phyloP scores from a whole-genome alignment of 2,797 vertebrate genomes.

The Capromys pilorides region DNA sequence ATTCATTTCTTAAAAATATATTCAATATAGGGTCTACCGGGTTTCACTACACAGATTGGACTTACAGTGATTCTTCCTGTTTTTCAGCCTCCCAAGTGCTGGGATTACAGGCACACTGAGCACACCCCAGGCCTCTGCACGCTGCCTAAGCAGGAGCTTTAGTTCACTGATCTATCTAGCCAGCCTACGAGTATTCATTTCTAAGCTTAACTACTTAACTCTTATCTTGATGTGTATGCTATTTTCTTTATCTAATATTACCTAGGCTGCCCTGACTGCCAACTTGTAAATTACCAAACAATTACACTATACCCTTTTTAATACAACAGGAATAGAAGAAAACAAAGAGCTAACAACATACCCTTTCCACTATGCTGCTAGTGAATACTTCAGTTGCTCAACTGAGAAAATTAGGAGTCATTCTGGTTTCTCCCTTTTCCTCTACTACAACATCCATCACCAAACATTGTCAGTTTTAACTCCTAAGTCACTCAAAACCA shows the following conservation, averaged over 20 bases:
- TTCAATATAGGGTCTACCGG: too few species aligned
- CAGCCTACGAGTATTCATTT: background rate
- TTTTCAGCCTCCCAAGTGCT: too few species aligned
- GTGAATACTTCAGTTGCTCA: background rate
- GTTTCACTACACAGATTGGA: too few species aligned
- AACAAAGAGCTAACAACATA: background rate
- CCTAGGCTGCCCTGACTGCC: background rate
- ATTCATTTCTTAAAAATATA: too few species aligned
- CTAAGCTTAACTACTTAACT: background rate
- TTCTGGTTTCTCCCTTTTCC: background rate
- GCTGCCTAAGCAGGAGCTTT: too few species aligned
- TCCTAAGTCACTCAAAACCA: background rate
- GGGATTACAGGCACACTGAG: too few species aligned
- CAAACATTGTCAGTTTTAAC: background rate
- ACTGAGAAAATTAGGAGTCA: conserved; percentile 1
- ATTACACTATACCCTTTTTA: background rate
- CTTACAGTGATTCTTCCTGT: too few species aligned
- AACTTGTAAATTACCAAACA: background rate
- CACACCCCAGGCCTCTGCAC: too few species aligned
- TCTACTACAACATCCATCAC: background rate
- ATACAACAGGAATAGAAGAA: background rate
- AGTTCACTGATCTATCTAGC: too few species aligned
- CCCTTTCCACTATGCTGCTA: background rate
- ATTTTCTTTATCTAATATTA: background rate
- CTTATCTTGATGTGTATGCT: background rate